Evolutionary conservation across 2,888 invertebrate species (phyloP).

Genomic region (Nymphalis c-album): DNA sequence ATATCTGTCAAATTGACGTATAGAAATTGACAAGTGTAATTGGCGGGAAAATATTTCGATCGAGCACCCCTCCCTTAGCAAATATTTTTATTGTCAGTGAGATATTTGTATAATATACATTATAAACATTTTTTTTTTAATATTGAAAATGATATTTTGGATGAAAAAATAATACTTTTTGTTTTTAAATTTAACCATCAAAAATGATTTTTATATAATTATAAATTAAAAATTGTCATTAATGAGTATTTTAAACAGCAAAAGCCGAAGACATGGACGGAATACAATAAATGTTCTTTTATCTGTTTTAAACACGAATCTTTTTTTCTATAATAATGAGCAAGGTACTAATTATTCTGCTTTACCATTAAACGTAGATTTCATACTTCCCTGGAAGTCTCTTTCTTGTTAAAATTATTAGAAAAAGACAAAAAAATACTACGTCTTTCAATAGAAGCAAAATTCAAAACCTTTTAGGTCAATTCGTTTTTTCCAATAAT

Average conservation of each 20-base stretch:
- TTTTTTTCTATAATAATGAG: neutral
- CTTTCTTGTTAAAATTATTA: neutral
- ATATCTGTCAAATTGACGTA: too few species aligned
- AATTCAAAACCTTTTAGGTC: neutral
- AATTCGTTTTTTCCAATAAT: slow-evolving; percentile 7
- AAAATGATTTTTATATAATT: neutral
- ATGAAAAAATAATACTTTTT: too few species aligned
- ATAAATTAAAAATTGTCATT: neutral
- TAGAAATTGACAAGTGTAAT: too few species aligned
- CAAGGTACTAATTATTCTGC: neutral
- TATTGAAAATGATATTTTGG: too few species aligned
- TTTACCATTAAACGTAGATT: neutral
- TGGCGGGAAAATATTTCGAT: too few species aligned
- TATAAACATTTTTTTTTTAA: too few species aligned
- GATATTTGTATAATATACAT: too few species aligned
- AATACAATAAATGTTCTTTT: neutral
- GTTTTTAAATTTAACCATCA: too few species aligned
- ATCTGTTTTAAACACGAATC: neutral
- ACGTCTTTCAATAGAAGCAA: slow-evolving; percentile 5
- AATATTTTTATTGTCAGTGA: too few species aligned
- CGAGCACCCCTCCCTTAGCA: too few species aligned
- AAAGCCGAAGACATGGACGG: neutral
- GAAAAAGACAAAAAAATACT: neutral
- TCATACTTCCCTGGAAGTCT: neutral
- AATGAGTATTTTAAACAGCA: slow-evolving; percentile 4